These are phyloP conservation scores for Scomber scombrus DNA, from an alignment of 2,113 vertebrate species.

Conservation along the genomic window DNA sequence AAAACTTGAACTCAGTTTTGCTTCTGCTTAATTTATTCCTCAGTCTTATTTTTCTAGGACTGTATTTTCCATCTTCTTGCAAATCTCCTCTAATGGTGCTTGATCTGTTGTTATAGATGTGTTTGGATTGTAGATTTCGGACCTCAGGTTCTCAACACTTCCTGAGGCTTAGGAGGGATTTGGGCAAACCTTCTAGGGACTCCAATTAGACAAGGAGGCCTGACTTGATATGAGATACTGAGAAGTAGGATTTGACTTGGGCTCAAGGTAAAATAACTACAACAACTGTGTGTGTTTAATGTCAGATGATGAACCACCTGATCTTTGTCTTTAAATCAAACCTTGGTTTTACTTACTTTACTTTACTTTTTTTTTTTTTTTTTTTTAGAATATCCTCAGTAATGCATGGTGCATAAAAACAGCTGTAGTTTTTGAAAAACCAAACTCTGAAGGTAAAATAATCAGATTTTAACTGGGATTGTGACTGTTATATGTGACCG, in stretches of 20 bases:
- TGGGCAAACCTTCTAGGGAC: slow-evolving; percentile 40
- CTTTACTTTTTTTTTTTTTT: not conserved
- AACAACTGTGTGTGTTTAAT: slow-evolving; percentile 44
- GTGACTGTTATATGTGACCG: slow-evolving; percentile 52
- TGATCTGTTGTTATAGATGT: slow-evolving; percentile 43
- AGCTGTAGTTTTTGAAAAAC: not conserved
- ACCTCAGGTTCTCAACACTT: slow-evolving; percentile 52
- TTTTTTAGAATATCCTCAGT: slow-evolving; percentile 33
- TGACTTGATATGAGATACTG: slow-evolving; percentile 23
- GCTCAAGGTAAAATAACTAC: slow-evolving; percentile 47
- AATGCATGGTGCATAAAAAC: slow-evolving; percentile 58
- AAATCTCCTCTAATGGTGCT: slow-evolving; percentile 49
- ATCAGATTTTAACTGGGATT: slow-evolving; percentile 50
- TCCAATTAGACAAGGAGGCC: slow-evolving; percentile 29
- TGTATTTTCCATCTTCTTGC: slow-evolving; percentile 12
- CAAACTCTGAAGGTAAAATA: slow-evolving; percentile 45
- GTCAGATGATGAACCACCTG: slow-evolving; percentile 45
- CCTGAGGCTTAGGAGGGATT: slow-evolving; percentile 56
- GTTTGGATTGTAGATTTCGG: slow-evolving; percentile 46
- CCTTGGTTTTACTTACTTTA: not conserved
- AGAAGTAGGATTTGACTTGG: slow-evolving; percentile 40
- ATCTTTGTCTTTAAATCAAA: slow-evolving; percentile 52
- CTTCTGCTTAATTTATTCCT: slow-evolving; percentile 15
- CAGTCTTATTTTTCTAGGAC: slow-evolving; percentile 33
- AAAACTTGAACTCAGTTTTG: slow-evolving; percentile 17